Evolutionary conservation across 2,888 invertebrate genomes (phyloP).

Genomic region (Ptilodon capucinus): DNA sequence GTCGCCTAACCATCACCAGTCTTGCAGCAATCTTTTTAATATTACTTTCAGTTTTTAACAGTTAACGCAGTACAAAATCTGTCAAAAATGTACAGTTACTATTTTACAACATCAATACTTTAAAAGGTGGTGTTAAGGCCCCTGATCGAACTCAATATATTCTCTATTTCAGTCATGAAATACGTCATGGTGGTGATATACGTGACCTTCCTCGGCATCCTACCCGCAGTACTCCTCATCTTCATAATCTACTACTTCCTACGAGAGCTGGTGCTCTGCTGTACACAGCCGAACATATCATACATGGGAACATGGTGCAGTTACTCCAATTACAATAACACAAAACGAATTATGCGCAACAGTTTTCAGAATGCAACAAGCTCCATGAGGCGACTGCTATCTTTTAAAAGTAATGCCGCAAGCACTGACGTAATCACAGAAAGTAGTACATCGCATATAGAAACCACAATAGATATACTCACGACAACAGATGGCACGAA

Average conservation of each 20-base stretch:
- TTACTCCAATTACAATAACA: conserved; percentile 11
- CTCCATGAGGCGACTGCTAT: conserved; percentile 22
- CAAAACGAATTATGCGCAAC: conserved; percentile 14
- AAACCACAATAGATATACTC: neutral
- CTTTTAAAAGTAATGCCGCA: conserved; percentile 18
- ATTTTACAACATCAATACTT: too few relatives aligned
- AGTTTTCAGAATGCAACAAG: conserved; percentile 28
- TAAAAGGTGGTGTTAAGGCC: too few relatives aligned
- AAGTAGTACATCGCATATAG: neutral
- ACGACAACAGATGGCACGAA: neutral
- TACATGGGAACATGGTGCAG: conserved; percentile 62
- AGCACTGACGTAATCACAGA: neutral
- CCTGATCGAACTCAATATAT: neutral
- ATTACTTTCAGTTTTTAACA: too few relatives aligned
- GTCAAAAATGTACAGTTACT: too few relatives aligned
- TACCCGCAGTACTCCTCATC: conserved; percentile 87
- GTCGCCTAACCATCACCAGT: too few relatives aligned
- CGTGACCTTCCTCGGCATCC: conserved; percentile 93
- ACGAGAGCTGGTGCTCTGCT: conserved; percentile 83
- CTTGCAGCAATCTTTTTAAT: too few relatives aligned
- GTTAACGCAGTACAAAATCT: too few relatives aligned
- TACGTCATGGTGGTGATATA: conserved; percentile 91
- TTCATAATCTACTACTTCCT: conserved; percentile 89
- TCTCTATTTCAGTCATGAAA: conserved; percentile 83
- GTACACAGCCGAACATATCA: conserved; percentile 79